These are phyloP conservation scores for Aelia acuminata DNA, from an alignment of 2,888 invertebrate genomes.

Conservation along the genomic window DNA sequence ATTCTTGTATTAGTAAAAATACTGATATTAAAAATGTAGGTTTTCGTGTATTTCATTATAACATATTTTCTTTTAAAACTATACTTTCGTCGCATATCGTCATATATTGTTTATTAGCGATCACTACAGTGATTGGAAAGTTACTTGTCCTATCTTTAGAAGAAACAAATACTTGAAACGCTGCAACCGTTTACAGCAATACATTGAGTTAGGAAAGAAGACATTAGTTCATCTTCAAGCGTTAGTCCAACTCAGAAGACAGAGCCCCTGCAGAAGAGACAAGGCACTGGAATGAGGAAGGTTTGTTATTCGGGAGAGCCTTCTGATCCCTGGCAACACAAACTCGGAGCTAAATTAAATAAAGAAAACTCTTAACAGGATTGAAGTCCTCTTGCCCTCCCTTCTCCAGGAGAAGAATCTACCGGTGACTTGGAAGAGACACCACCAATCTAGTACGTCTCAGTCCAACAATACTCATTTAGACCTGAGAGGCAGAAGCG, in stretches of 20 bases:
- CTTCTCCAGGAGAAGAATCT: slow-evolving; percentile 2
- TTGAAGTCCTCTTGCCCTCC: slow-evolving; percentile 22
- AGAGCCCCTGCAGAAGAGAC: not conserved
- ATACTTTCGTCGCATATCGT: no score
- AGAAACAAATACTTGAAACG: no score
- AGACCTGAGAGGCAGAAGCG: not conserved
- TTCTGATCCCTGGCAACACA: slow-evolving; percentile 33
- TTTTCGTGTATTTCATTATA: no score
- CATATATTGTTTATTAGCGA: no score
- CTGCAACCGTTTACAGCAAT: not conserved
- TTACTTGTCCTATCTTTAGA: no score
- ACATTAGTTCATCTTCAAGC: not conserved
- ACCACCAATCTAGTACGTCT: not conserved
- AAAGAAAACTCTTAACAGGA: slow-evolving; percentile 48
- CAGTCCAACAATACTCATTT: not conserved
- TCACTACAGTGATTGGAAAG: no score
- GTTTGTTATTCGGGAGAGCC: slow-evolving; percentile 23
- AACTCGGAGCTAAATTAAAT: slow-evolving; percentile 49
- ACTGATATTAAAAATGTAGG: no score
- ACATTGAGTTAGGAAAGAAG: slow-evolving; percentile 19
- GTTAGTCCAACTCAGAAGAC: not conserved
- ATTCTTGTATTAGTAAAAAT: no score
- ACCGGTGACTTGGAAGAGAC: not conserved
- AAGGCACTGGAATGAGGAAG: not conserved
- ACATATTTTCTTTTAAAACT: no score